phyloP scores from a whole-genome alignment of 2,113 vertebrate species.

The Cottus gobio region DNA sequence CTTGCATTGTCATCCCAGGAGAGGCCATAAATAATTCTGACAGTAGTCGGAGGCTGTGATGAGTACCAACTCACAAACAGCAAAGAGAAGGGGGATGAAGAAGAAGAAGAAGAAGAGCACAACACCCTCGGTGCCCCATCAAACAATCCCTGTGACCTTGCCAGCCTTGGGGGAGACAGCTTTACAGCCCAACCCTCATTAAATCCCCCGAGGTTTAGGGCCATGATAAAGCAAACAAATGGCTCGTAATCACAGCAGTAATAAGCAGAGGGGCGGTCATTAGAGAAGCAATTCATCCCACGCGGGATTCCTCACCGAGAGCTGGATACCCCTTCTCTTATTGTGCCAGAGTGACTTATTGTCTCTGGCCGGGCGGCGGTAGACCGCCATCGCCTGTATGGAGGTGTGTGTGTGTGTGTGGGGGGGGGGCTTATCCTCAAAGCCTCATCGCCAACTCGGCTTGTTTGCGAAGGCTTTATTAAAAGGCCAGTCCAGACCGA shows the following conservation, averaged over 20 bases:
- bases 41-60: conserved; percentile 30
- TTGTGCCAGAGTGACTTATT: conserved; percentile 71
- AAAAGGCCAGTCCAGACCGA: conserved; percentile 35
- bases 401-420: no score
- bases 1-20: conserved; percentile 32
- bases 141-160: conserved; percentile 70
- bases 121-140: conserved; percentile 48
- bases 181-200: conserved; percentile 73
- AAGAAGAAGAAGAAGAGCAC: not conserved
- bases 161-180: conserved; percentile 56
- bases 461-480: conserved; percentile 58
- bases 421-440: conserved; percentile 48
- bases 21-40: conserved; percentile 60
- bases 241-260: conserved; percentile 78
- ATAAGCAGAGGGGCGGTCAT: conserved; percentile 75
- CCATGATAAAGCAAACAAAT: conserved; percentile 82
- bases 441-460: conserved; percentile 41
- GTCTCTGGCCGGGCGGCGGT: conserved; percentile 57
- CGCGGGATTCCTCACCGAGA: conserved; percentile 58
- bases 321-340: conserved; percentile 59
- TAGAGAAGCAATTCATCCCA: conserved; percentile 74
- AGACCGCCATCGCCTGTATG: conserved; percentile 57
- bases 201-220: conserved; percentile 68
- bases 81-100: not conserved
- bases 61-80: conserved; percentile 48